A percentile compares a stretch with the other conserved stretches of the same genome.
These are phyloP conservation scores for Aricia artaxerxes DNA, from an alignment of 2,888 invertebrate genomes.

Conservation along the genomic window DNA sequence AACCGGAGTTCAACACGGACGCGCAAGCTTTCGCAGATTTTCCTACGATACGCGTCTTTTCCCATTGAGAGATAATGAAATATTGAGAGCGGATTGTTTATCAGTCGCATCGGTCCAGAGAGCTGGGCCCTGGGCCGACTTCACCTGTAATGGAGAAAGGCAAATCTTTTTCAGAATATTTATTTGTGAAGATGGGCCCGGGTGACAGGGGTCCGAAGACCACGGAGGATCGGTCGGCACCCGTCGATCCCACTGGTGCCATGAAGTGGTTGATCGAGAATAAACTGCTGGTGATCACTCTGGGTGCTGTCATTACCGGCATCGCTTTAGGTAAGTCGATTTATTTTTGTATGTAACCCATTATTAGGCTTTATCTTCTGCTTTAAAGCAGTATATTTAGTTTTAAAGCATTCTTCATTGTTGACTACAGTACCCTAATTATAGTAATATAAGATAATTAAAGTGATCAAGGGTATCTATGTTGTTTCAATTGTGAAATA, in stretches of 20 bases:
- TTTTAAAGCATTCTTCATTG: too few species aligned
- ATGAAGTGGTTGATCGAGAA: conserved; percentile 87
- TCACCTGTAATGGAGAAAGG: conserved; percentile 81
- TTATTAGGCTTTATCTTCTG: not conserved
- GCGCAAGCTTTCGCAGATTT: not conserved
- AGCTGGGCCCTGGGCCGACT: conserved; percentile 51
- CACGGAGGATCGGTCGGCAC: conserved; percentile 82
- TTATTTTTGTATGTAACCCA: not conserved
- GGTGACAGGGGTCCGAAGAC: conserved; percentile 82
- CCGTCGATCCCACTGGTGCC: conserved; percentile 83
- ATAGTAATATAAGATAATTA: not conserved
- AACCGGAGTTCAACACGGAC: not conserved
- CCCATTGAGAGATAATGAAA: conserved; percentile 12
- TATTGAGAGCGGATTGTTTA: conserved; percentile 33
- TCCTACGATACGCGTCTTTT: not conserved
- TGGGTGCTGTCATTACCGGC: conserved; percentile 89
- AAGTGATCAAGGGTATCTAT: not conserved
- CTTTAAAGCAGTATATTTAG: too few species aligned
- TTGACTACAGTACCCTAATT: too few species aligned
- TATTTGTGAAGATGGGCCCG: conserved; percentile 90
- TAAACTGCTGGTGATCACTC: conserved; percentile 87
- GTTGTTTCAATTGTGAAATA: too few species aligned
- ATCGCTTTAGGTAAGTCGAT: conserved; percentile 83
- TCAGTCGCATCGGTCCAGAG: conserved; percentile 43
- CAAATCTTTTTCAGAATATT: conserved; percentile 88